Percentiles rank a stretch among this genome's conserved stretches.
Evolutionary conservation across 2,888 invertebrate genomes (phyloP).

Genomic region (Trichopria drosophilae): DNA sequence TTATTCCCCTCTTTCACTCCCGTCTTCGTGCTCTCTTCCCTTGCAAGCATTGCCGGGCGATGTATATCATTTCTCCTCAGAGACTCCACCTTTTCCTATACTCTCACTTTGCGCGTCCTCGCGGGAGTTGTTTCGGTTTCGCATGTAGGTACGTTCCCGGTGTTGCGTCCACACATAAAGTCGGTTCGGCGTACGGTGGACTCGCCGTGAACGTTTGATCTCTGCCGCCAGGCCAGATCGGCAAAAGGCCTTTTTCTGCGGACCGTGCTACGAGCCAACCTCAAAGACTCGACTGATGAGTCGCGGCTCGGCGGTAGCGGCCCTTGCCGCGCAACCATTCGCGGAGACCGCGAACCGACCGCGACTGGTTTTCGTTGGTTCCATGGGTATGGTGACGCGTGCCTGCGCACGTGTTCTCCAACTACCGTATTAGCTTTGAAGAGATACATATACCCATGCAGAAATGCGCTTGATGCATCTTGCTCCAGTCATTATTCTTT

Average conservation of each 20-base stretch:
- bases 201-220: constrained; percentile 46
- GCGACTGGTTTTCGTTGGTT: constrained; percentile 40
- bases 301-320: constrained; percentile 39
- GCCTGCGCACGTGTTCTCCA: constrained; percentile 49
- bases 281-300: constrained; percentile 54
- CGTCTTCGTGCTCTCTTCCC: constrained; percentile 13
- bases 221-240: constrained; percentile 50
- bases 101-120: constrained; percentile 16
- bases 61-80: constrained; percentile 7
- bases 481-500: too few species aligned
- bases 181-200: constrained; percentile 42
- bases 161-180: constrained; percentile 32
- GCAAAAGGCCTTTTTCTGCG: constrained; percentile 50
- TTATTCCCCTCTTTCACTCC: constrained; percentile 27
- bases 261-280: constrained; percentile 41
- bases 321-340: constrained; percentile 28
- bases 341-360: constrained; percentile 7
- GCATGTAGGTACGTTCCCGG: constrained; percentile 27
- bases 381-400: constrained; percentile 46
- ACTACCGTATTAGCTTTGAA: constrained; percentile 35
- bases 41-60: constrained; percentile 18
- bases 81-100: constrained; percentile 16
- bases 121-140: constrained; percentile 31
- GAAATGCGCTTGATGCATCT: too few species aligned
- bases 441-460: too few species aligned